Percentiles rank a stretch among this genome's conserved stretches.
Evolutionary conservation across 2,888 invertebrate species (phyloP).

Genomic region (Clitarchus hookeri): DNA sequence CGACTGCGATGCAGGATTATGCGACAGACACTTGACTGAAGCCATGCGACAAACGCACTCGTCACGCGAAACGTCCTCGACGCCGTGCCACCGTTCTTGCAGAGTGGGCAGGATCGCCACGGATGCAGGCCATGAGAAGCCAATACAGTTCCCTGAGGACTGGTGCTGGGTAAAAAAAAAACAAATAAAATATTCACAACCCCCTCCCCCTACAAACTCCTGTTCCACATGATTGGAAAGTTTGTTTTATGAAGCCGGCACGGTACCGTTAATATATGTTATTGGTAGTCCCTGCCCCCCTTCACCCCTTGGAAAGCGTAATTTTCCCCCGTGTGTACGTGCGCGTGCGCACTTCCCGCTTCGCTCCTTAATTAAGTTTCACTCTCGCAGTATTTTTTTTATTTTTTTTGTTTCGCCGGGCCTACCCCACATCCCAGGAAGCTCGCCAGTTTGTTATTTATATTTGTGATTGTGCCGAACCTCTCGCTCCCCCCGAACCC

Average conservation of each 20-base stretch:
- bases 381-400: background rate
- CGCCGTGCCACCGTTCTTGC: too few relatives aligned
- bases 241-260: slow-evolving; percentile 5
- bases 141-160: too few relatives aligned
- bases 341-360: background rate
- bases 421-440: background rate
- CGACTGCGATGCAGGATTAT: too few relatives aligned
- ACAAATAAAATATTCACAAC: background rate
- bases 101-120: too few relatives aligned
- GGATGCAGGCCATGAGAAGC: too few relatives aligned
- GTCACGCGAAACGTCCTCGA: too few relatives aligned
- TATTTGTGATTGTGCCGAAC: slow-evolving; percentile 14
- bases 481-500: background rate
- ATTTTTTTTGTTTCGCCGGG: background rate
- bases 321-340: background rate
- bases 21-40: too few relatives aligned
- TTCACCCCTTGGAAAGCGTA: background rate
- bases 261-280: slow-evolving; percentile 14
- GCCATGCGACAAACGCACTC: too few relatives aligned
- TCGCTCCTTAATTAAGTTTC: slow-evolving; percentile 14
- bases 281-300: background rate
- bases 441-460: slow-evolving; percentile 14
- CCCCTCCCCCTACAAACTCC: background rate
- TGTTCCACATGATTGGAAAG: slow-evolving; percentile 14
- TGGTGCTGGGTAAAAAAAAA: too few relatives aligned